phyloP scores from a whole-genome alignment of 2,113 vertebrate species.

The Platichthys flesus region DNA sequence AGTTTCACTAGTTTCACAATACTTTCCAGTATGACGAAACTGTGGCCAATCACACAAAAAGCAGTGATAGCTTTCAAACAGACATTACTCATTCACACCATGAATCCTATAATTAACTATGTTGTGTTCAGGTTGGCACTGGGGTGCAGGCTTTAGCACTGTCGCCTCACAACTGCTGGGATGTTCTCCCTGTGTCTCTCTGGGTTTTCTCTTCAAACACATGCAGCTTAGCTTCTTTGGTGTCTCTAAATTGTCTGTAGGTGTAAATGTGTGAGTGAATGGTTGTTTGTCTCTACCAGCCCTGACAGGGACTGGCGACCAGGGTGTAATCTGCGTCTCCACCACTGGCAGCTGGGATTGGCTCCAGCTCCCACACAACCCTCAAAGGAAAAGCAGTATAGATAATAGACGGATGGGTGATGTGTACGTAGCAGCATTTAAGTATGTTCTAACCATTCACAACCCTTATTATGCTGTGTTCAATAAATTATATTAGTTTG shows the following conservation, averaged over 20 bases:
- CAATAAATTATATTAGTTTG: constrained; percentile 1
- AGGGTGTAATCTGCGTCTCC: background rate
- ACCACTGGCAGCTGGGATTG: background rate
- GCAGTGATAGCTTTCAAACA: background rate
- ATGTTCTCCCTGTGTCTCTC: too few species aligned
- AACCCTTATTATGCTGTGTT: background rate
- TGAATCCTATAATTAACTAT: background rate
- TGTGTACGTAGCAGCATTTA: background rate
- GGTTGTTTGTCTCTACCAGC: background rate
- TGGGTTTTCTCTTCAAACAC: background rate
- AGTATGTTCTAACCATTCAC: background rate
- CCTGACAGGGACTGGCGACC: background rate
- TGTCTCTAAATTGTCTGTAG: too few species aligned
- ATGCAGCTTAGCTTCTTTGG: background rate
- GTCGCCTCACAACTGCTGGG: too few species aligned
- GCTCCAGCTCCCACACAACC: background rate
- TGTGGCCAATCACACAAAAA: background rate
- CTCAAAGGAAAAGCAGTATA: background rate
- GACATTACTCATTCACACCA: background rate
- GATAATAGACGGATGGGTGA: background rate
- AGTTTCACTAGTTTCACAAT: too few species aligned
- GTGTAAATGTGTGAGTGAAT: background rate
- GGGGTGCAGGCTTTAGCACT: background rate
- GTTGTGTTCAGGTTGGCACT: background rate
- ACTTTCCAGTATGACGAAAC: background rate